Evolutionary conservation across 2,888 invertebrate species (phyloP), one percentile per base, ranked within the genome.

Genomic region (Mechanitis mazaeus): DNA sequence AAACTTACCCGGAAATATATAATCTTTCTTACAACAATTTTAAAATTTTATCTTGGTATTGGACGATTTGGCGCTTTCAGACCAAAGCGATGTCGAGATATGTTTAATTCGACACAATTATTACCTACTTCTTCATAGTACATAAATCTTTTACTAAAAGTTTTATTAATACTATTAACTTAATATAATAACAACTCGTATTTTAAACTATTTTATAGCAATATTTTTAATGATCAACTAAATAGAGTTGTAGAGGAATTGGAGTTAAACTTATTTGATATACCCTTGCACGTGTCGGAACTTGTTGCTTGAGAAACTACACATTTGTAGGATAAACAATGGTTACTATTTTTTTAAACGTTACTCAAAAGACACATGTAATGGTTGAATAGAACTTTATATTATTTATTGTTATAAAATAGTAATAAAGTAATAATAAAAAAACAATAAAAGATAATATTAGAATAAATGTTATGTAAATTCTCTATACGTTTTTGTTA

Each of bases 281-380:
- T 55, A 56, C 58, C 58, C 60, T 58, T 64, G 66, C 66, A 66
- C 66, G 64, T 66, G 64, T 50, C 62, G 57, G 61, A 60, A 66
- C 66, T 62, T 62, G 60, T 62, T 66, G 61, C 61, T 54, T 46
- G 42, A 59, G 59, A 58, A 60, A 62, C 66, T 64, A 59, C 58
- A 66, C 62, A 55, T 56, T 60, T 62, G 58, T 64, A 45, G 60
- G 54, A 47, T 46, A 38, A 60, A 66, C 66, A 66, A 64, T 66
- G 55, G 61, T 33, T 46, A 54, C 58, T 54, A 60, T 53, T 58
- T 58, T 55, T 58, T 54, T 56, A 61, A 45, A 58, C 33, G 59
- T 55, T 55, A 50, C 55, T 60, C 66, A 66, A 66, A 50, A 57
- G 56, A 35, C 57, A 64, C 64, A 47, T 59, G 55, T 46, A 57